Conservation (phyloP, 2,113 vertebrate genomes). For the Himantopus leucocephalus region DNA sequence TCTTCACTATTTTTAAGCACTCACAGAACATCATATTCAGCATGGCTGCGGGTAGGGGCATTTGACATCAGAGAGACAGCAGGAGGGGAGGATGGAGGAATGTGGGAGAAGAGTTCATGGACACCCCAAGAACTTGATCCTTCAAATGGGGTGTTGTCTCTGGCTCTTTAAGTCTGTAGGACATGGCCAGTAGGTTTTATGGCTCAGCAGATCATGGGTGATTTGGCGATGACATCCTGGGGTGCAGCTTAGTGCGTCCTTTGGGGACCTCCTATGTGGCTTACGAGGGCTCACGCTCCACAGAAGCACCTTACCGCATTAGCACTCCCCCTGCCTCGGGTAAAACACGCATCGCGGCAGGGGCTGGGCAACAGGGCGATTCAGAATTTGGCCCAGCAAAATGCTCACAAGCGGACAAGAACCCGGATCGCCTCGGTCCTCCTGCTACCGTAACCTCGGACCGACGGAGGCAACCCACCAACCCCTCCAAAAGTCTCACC, state of each 20-base stretch:
- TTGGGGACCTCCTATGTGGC: neutral
- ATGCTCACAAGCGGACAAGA: neutral
- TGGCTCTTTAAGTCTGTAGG: neutral
- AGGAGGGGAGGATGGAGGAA: neutral
- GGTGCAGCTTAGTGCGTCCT: neutral
- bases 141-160: neutral
- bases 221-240: neutral
- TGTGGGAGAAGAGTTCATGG: neutral
- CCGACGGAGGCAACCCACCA: neutral
- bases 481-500: neutral
- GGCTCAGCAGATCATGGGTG: neutral
- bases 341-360: rapidly evolving
- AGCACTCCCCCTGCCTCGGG: neutral
- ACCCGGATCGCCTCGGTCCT: rapidly evolving
- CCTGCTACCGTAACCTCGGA: neutral
- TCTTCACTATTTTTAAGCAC: neutral
- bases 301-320: rapidly evolving
- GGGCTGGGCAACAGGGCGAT: neutral
- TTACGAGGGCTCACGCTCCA: rapidly evolving
- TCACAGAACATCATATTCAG: neutral
- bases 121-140: neutral
- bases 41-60: neutral
- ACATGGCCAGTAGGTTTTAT: neutral
- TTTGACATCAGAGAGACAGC: neutral
- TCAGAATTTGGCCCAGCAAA: neutral